Conservation (phyloP, 92 coral and sea anemone genomes). For the Bergia puertoricense region DNA sequence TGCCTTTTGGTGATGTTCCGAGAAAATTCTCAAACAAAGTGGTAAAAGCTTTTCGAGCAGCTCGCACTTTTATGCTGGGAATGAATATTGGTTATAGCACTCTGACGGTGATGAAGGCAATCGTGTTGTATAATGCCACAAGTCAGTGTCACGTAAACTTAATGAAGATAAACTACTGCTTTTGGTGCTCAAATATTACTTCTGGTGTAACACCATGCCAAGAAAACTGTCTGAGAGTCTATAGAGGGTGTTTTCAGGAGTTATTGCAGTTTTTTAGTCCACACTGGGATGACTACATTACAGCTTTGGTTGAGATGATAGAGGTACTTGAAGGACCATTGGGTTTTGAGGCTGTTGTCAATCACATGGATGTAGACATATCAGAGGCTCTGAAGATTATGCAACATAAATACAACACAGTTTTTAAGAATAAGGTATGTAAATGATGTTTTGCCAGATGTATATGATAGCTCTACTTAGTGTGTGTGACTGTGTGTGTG, state of each 20-base stretch:
- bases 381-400: constrained; percentile 31
- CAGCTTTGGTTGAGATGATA: constrained; percentile 1
- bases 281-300: constrained; percentile 16
- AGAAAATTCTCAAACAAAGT: neutral
- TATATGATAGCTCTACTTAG: too few relatives aligned
- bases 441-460: too few relatives aligned
- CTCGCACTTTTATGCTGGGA: neutral
- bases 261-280: neutral
- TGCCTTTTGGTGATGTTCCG: constrained; percentile 19
- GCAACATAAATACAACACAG: neutral
- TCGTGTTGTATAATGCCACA: neutral
- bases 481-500: too few relatives aligned
- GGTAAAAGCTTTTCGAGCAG: neutral
- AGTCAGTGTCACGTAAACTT: constrained; percentile 1
- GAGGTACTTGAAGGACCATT: constrained; percentile 13
- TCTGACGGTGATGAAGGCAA: neutral
- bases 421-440: constrained; percentile 9
- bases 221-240: neutral
- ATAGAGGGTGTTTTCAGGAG: neutral
- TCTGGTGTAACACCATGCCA: constrained; percentile 6
- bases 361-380: neutral
- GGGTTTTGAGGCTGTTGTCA: constrained; percentile 18
- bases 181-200: neutral
- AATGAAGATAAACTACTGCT: constrained; percentile 5
- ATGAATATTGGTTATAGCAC: neutral